Evolutionary conservation across 2,113 vertebrate genomes (phyloP), one percentile per base, ranked within the genome.

Genomic region (Hippocampus comes): DNA sequence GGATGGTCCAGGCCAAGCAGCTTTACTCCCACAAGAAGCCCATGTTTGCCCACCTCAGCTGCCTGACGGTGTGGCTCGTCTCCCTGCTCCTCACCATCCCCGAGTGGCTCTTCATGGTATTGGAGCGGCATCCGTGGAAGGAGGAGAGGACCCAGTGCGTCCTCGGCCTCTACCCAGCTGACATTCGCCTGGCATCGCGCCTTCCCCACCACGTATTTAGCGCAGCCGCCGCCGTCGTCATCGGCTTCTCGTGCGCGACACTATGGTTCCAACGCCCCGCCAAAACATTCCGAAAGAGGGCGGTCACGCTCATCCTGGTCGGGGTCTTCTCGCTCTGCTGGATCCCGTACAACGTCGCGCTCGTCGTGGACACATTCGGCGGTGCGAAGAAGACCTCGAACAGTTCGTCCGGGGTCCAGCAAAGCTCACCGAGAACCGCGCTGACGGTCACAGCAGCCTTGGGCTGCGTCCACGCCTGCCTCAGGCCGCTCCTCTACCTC

Each of bases 401-500:
- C 2, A 46, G 20, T 38, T 4, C 27, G 30, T 3, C 10, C 1
- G 9, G 56, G 11, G 23, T 59, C 15, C 56, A 20, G 0, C 5
- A 42, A 4, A 1, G 20, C 21, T 81, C 25, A 0, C 46, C 90
- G 63, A 86, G 88, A 4, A 78, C 59, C 0, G 81, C 88, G 18
- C 80, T 91, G 1, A 77, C 70, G 0, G 65, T 87, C 78, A 94
- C 93, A 0, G 89, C 88, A 0, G 86, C 80, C 1, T 5, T 95
- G 12, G 93, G 90, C 56, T 94, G 90, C 55, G 48, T 94, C n/a
- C 94, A 94, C 42, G 92, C 93, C 71, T 93, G 92, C 86, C 86
- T 95, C 61, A 94, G 94, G 74, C 95, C 95, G 0, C 55, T 94
- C 42, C 89, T 97, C 63, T 96, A 95, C 3, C 76, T 94, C 1